Percentiles rank a stretch among this genome's conserved stretches.
These are phyloP conservation scores for Triplophysa rosa DNA, from an alignment of 2,113 vertebrate species.

Conservation along the genomic window DNA sequence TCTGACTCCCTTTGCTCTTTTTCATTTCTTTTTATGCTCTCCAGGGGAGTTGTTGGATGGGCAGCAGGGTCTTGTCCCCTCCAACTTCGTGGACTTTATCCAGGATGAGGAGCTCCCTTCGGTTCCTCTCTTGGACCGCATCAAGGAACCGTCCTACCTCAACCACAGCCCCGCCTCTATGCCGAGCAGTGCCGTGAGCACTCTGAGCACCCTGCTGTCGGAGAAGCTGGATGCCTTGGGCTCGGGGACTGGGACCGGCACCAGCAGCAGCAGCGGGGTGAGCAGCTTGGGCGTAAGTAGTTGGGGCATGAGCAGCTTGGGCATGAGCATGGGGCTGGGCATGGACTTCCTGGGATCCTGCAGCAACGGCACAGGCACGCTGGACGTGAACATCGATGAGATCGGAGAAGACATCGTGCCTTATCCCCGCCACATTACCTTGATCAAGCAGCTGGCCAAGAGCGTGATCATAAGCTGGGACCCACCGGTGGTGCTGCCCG, in stretches of 20 bases:
- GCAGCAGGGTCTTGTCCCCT: constrained; percentile 92
- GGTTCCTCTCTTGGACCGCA: constrained; percentile 68
- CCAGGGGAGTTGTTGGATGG: constrained; percentile 95
- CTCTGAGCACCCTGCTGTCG: constrained; percentile 46
- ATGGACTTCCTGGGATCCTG: constrained; percentile 61
- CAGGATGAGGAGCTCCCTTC: constrained; percentile 81
- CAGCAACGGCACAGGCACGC: constrained; percentile 80
- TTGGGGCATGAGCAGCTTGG: constrained; percentile 65
- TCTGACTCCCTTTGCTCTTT: neutral
- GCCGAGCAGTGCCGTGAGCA: constrained; percentile 48
- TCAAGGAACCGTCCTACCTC: constrained; percentile 83
- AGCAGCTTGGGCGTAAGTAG: constrained; percentile 63
- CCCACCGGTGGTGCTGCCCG: constrained; percentile 85
- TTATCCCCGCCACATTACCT: constrained; percentile 95
- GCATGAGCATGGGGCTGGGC: constrained; percentile 42
- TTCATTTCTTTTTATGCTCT: constrained; percentile 10
- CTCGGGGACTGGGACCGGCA: constrained; percentile 60
- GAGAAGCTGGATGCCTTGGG: constrained; percentile 55
- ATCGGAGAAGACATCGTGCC: constrained; percentile 97
- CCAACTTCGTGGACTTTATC: constrained; percentile 96
- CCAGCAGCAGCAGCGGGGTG: constrained; percentile 72
- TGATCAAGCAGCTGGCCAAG: constrained; percentile 98
- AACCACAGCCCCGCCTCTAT: constrained; percentile 75
- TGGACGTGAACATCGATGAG: constrained; percentile 88
- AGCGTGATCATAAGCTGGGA: constrained; percentile 99